Evolutionary conservation across 2,797 vertebrate genomes (phyloP).

Genomic region (Lerista edwardsae): DNA sequence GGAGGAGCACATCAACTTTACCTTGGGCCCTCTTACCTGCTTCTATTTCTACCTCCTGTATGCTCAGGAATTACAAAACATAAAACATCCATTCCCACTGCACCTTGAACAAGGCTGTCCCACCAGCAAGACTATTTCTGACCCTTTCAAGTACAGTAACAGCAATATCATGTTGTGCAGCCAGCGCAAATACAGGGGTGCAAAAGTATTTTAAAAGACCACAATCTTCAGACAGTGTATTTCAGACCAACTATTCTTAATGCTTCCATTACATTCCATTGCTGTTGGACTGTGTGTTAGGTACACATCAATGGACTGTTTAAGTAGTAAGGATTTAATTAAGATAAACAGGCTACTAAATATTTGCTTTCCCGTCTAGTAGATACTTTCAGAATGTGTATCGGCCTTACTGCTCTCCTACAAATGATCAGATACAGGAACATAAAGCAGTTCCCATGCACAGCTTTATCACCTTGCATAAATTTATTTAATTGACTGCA

Average conservation of each 20-base stretch:
- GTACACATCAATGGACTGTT: constrained; percentile 62
- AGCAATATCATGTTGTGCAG: not conserved
- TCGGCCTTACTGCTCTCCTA: constrained; percentile 31
- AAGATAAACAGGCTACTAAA: constrained; percentile 67
- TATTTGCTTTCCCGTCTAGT: constrained; percentile 66
- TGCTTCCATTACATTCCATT: not conserved
- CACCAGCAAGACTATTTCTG: not conserved
- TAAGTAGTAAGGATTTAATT: constrained; percentile 68
- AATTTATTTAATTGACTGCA: constrained; percentile 2
- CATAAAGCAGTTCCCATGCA: not conserved
- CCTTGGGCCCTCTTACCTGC: too few relatives aligned
- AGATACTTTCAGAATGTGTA: constrained; percentile 50
- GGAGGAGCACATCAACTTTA: too few relatives aligned
- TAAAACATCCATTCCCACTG: not conserved
- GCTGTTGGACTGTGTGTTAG: constrained; percentile 42
- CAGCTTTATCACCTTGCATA: constrained; percentile 23
- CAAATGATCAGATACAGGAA: constrained; percentile 44
- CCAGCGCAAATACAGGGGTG: not conserved
- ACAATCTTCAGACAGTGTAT: not conserved
- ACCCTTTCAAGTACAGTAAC: not conserved
- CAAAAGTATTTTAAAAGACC: not conserved
- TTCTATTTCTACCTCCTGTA: too few relatives aligned
- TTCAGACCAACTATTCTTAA: not conserved
- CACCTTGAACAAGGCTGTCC: not conserved
- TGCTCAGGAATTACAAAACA: not conserved